Evolutionary conservation across 2,797 vertebrate species (phyloP).

Genomic region (Crotalus adamanteus): DNA sequence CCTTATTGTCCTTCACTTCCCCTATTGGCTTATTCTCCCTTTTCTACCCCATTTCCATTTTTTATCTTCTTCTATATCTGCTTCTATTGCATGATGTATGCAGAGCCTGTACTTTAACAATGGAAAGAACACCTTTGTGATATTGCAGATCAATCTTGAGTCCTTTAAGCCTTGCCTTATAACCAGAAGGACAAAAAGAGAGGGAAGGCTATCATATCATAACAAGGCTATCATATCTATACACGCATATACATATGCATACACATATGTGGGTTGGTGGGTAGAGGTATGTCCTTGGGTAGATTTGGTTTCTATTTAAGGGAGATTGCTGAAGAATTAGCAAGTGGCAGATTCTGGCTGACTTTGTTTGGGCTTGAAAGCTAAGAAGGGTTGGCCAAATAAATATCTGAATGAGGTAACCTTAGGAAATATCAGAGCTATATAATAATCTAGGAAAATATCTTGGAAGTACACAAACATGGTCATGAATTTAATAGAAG

Average conservation of each 20-base stretch:
- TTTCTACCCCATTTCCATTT: neutral
- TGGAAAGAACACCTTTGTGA: neutral
- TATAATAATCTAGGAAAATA: neutral
- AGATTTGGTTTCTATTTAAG: neutral
- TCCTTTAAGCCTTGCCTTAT: neutral
- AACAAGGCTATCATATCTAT: neutral
- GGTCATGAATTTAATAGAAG: neutral
- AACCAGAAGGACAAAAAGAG: neutral
- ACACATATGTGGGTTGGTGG: neutral
- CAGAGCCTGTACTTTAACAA: neutral
- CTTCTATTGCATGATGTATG: neutral
- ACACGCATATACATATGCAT: neutral
- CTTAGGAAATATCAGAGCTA: neutral
- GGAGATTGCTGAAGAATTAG: neutral
- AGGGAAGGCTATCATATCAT: neutral
- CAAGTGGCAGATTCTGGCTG: neutral
- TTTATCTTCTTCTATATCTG: neutral
- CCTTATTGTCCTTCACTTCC: neutral
- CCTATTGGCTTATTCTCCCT: neutral
- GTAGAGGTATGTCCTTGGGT: neutral
- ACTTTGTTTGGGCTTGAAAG: neutral
- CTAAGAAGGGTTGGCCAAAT: neutral
- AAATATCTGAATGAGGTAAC: neutral
- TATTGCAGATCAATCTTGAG: neutral
- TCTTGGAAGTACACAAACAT: neutral